Base-by-base conservation (phyloP, 35 echinoderm and acorn worm species). In the Antedon bifida region DNA sequence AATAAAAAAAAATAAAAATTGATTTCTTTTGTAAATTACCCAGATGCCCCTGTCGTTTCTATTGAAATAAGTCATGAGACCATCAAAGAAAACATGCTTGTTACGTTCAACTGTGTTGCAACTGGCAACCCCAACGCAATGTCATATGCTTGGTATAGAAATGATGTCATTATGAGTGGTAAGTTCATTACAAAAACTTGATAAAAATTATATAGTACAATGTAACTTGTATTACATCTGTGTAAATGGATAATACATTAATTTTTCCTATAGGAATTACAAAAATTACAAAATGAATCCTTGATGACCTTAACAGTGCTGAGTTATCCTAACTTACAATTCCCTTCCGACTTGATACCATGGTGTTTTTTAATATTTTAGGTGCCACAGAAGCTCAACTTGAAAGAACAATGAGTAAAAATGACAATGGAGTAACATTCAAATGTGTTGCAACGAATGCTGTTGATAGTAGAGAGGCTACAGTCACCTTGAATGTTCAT, bases 41-140 rank as follows among this genome's bases (percentile, higher is more conserved):
- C 33, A 93, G 91, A 93, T 93, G 51, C 88, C 5, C 91, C 91
- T 74, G 85, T 87, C 14, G 84, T 93, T 29, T 31, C 79, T 16
- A 82, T 93, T 7, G 91, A 93, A 26, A 79, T 82, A 1, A 74
- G 34, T 29, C 77, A 88, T 51, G 36, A 38, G 3, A 51, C 78
- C 10, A 26, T 94, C 0, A 19, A 64, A 35, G 92, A 94, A 78
- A 82, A 81, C 14, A 81, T 32, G 0, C 8, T 74, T 8, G 82
- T 78, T 0, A 38, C 75, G 5, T 85, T 90, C 28, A 75, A 83
- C 19, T 94, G 92, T 88, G 85, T 88, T 19, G 92, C 87, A 36
- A 79, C 90, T 75, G 92, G 86, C 21, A 94, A 94, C 38, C 92
- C 92, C 10, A 35, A 75, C 33, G 82, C 76, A 3, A 86, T 94